Base-by-base conservation (phyloP, 2,888 invertebrate genomes). In the Itoplectis maculator region DNA sequence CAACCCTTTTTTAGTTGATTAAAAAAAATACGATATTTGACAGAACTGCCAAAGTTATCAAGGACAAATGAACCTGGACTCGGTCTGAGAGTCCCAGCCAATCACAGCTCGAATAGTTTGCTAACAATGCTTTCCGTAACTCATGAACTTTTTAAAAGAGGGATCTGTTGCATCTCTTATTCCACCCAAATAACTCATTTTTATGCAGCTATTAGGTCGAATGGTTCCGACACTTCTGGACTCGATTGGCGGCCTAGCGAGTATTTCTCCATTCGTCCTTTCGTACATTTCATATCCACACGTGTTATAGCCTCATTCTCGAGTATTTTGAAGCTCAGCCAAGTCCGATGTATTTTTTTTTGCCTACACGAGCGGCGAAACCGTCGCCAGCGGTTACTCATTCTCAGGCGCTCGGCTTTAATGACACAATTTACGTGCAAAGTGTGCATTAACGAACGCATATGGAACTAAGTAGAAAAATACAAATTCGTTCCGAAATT, bases 371-470 rank as follows among this genome's bases (percentile, higher is more conserved):
- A 59, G 9, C 61, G 40, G 2, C 8, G 40, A 42, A 15, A 18
- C 40, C 18, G 61, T 29, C 23, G 23, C 23, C 40, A 54, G 54
- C 20, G n/a, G 29, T 51, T 37, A 68, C 37, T 68, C 37, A 18
- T n/a, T 51, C 37, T 9, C 51, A 51, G 18, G 15, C 54, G 20
- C 42, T 56, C n/a, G 56, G 49, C 23, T 56, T 72, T 59, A 59
- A 72, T 59, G 45, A 72, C 40, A 72, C 45, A 29, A 56, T 59
- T 59, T 35, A 37, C 59, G 59, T n/a, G 5, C 45, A 42, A 56
- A 72, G 54, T 29, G 45, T 40, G 61, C 61, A 63, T 63, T 63
- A 63, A 42, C 4, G 61, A 63, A n/a, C 40, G 40, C 29, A 5
- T 40, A 18, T 29, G 40, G 40, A 40, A 35, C 13, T 9, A 40